Base-by-base conservation (phyloP, 2,113 vertebrate genomes). In the Microtus ochrogaster region DNA sequence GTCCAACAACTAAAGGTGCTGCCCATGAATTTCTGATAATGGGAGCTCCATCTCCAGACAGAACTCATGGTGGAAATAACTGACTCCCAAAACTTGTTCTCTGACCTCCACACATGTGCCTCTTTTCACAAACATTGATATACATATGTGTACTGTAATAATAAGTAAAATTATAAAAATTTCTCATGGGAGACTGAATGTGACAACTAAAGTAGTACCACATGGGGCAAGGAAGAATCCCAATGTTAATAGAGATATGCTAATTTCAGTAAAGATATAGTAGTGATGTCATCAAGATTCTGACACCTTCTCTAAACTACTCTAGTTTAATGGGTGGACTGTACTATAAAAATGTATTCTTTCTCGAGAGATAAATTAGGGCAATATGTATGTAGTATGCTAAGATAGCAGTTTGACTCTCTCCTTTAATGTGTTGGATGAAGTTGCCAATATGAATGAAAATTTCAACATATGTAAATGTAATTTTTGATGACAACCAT, bases 111-210 rank as follows among this genome's bases (percentile, higher is more conserved):
- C 3, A 84, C 39, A 65, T 30, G 13, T 30, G 21, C 14, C 24
- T 66, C 41, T 47, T 47, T 65, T 44, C 14, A 66, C 17, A 65
- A 7, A 33, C 5, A 66, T 30, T 16, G 55, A 84, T 44, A 85
- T 33, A 3, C 4, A 33, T 41, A 66, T 4, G 21, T 65, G 1
- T 17, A 11, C 39, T 33, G 26, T 66, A 47, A 44, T 65, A 84
- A 84, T 84, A 84, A 28, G 26, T 30, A 84, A 30, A 44, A 44
- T 30, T 41, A 4, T 33, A 30, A 66, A 44, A 85, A 65, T 44
- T 9, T 47, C 17, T 49, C 30, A 49, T 12, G 10, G 0, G 0
- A 2, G 70, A 11, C 0, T 0, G 12, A 94, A 89, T 84, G 17
- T 58, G 81, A 90, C 66, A 97, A 90, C 52, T 61, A 90, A 91